These are phyloP conservation scores for Monoplex corrugatus DNA, from an alignment of 2,888 invertebrate genomes.

Conservation along the genomic window DNA sequence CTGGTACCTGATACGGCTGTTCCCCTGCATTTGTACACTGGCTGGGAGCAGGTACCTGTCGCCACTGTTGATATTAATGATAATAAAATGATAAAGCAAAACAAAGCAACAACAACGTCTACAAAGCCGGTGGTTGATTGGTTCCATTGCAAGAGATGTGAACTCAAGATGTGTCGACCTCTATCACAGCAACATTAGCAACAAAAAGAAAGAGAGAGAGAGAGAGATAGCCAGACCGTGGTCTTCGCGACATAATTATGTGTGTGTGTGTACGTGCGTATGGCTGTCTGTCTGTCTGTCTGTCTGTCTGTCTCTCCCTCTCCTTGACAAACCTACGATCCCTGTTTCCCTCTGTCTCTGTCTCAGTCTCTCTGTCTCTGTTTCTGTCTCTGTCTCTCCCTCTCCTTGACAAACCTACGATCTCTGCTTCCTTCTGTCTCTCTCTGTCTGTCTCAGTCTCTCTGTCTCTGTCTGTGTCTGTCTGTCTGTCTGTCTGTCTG, in stretches of 20 bases:
- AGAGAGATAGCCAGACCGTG: not conserved
- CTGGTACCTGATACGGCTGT: too few species aligned
- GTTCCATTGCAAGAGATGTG: too few species aligned
- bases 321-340: not conserved
- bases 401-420: not conserved
- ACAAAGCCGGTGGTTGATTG: too few species aligned
- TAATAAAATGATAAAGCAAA: not conserved
- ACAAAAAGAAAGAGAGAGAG: too few species aligned
- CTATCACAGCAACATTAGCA: too few species aligned
- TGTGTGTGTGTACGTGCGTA: constrained; percentile 32
- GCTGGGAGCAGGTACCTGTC: too few species aligned
- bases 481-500: not conserved
- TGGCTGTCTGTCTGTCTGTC: constrained; percentile 10
- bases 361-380: constrained; percentile 4
- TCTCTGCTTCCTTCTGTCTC: not conserved
- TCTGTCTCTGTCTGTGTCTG: not conserved
- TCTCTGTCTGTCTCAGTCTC: not conserved
- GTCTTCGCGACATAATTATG: not conserved
- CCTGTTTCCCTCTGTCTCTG: not conserved
- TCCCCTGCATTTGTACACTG: too few species aligned
- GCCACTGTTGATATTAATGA: too few species aligned
- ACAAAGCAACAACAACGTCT: not conserved
- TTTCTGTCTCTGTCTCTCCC: not conserved
- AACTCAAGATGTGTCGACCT: too few species aligned
- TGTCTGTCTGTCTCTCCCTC: not conserved